Conservation (phyloP, 2,113 vertebrate species). For the Xiphorhynchus elegans region DNA sequence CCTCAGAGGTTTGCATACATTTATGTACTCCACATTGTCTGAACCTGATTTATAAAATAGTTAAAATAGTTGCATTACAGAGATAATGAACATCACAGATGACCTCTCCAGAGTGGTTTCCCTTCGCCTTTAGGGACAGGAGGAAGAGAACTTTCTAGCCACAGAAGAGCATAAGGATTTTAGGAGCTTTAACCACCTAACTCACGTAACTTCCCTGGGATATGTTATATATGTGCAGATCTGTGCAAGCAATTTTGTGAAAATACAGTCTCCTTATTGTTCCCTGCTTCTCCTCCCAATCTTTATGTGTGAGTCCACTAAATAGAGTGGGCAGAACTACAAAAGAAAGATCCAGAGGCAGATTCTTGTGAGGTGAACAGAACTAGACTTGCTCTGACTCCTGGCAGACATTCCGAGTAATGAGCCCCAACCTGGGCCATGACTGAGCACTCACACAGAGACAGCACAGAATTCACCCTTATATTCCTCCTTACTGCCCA, state of each 20-base stretch:
- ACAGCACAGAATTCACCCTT: not conserved
- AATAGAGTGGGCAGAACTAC: not conserved
- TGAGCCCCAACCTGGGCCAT: not conserved
- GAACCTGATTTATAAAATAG: slow-evolving; percentile 56
- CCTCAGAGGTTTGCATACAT: slow-evolving; percentile 31
- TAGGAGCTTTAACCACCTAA: not conserved
- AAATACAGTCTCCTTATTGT: not conserved
- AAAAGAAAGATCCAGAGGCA: not conserved
- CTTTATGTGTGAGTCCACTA: not conserved
- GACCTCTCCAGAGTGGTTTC: not conserved
- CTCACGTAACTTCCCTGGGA: not conserved
- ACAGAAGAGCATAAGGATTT: not conserved
- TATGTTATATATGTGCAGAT: not conserved
- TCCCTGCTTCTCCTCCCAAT: not conserved
- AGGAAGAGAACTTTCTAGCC: not conserved
- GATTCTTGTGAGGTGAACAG: not conserved
- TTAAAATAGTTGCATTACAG: slow-evolving; percentile 31
- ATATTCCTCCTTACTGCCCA: not conserved
- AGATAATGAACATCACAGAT: slow-evolving; percentile 50
- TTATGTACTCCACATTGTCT: slow-evolving; percentile 41
- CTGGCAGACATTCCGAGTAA: not conserved
- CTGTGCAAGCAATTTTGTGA: not conserved
- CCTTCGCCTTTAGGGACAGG: not conserved
- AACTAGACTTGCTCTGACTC: not conserved
- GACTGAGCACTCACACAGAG: not conserved